Conservation (phyloP, 2,888 invertebrate species). For the Ormyrus labotus region DNA sequence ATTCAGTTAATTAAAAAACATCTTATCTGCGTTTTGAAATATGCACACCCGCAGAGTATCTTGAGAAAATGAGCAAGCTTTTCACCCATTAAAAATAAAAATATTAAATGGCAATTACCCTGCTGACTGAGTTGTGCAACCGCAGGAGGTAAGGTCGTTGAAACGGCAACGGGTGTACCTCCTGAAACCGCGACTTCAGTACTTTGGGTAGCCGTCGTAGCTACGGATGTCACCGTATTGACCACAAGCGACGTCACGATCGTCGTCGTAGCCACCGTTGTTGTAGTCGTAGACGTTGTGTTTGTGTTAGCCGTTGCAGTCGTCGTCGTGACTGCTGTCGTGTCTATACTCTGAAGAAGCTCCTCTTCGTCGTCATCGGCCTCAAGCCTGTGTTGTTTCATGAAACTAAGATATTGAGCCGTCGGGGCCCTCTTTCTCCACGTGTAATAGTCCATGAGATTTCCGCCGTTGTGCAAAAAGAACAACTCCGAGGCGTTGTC, state of each 20-base stretch:
- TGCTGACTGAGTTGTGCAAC: conserved; percentile 80
- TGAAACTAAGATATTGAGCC: conserved; percentile 85
- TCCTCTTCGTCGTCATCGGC: conserved; percentile 36
- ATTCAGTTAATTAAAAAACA: too few relatives aligned
- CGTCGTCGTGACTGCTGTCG: background rate
- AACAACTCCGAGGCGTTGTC: conserved; percentile 90
- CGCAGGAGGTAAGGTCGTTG: conserved; percentile 80
- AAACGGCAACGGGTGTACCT: conserved; percentile 80
- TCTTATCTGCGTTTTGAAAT: too few relatives aligned
- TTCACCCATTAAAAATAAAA: too few relatives aligned
- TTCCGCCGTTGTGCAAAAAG: conserved; percentile 90
- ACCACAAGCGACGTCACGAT: conserved; percentile 40
- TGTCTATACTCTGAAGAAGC: background rate
- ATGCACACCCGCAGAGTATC: too few relatives aligned
- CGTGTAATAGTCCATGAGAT: conserved; percentile 90
- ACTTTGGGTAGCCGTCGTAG: conserved; percentile 68
- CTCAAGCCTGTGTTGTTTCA: conserved; percentile 78
- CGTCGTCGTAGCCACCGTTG: background rate
- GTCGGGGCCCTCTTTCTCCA: conserved; percentile 90
- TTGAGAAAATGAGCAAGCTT: too few relatives aligned
- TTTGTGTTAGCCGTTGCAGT: background rate
- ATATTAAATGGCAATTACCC: conserved; percentile 72
- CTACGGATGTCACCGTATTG: conserved; percentile 55
- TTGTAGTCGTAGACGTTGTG: conserved; percentile 12
- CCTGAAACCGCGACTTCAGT: conserved; percentile 81